Percentiles rank a stretch among this genome's conserved stretches.
These are phyloP conservation scores for Orthosia gracilis DNA, from an alignment of 2,888 invertebrate species.

Conservation along the genomic window DNA sequence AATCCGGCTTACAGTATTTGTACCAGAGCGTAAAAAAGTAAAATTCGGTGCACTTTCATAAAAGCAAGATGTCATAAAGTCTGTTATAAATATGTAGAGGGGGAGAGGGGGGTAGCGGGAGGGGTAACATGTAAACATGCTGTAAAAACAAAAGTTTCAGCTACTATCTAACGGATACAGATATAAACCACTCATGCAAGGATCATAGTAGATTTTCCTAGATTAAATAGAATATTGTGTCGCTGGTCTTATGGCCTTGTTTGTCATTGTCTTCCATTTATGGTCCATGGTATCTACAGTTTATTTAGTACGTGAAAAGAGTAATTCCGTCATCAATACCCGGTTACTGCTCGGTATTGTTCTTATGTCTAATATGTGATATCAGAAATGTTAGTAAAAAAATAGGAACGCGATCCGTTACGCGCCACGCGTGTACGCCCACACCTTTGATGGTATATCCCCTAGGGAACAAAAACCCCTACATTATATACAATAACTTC, in stretches of 20 bases:
- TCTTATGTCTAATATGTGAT: not conserved
- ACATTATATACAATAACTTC: conserved; percentile 23
- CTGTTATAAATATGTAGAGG: conserved; percentile 40
- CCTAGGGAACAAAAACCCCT: not conserved
- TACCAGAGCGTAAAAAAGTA: conserved; percentile 41
- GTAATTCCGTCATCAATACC: not conserved
- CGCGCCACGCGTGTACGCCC: not conserved
- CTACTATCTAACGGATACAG: conserved; percentile 33
- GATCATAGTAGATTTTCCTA: conserved; percentile 35
- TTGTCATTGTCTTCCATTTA: conserved; percentile 33
- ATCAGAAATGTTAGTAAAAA: not conserved
- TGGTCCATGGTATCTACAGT: not conserved
- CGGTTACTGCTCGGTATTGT: not conserved
- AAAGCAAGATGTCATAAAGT: conserved; percentile 57
- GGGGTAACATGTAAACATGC: conserved; percentile 45
- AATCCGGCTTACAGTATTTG: conserved; percentile 51
- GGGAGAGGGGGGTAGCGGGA: not conserved
- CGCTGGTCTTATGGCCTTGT: conserved; percentile 14
- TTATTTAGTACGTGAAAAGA: conserved; percentile 1
- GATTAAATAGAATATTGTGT: conserved; percentile 43
- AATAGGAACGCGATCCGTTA: not conserved
- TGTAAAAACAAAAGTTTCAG: conserved; percentile 60
- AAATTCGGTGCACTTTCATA: conserved; percentile 57
- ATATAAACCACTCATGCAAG: conserved; percentile 47
- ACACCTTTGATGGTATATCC: not conserved